A percentile compares a stretch with the other conserved stretches of the same genome.
phyloP scores from a whole-genome alignment of 1,140 invertebrate genomes.

The Nilaparvata lugens region DNA sequence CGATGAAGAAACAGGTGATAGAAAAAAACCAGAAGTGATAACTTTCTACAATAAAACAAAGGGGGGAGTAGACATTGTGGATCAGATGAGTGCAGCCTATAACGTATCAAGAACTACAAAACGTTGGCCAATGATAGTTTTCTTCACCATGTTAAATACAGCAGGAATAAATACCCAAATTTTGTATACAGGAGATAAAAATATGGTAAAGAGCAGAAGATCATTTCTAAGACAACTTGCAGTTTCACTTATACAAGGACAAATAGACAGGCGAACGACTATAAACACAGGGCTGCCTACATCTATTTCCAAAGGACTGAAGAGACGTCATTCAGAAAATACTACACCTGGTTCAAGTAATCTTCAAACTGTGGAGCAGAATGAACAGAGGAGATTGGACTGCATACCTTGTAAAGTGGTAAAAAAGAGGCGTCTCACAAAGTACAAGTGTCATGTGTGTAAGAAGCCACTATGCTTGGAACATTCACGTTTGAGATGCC shows the following conservation, averaged over 20 bases:
- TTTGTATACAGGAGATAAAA: neutral
- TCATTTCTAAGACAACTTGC: neutral
- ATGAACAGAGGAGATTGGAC: no score
- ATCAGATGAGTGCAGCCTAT: neutral
- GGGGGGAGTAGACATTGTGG: neutral
- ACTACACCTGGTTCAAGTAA: no score
- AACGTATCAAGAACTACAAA: neutral
- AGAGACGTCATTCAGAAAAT: no score
- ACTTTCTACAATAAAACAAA: neutral
- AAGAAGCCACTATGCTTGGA: no score
- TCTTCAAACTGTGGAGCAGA: no score
- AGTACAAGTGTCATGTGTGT: no score
- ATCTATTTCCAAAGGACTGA: no score
- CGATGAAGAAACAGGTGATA: neutral
- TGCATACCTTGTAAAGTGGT: no score
- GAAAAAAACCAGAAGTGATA: neutral
- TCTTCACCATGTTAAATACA: neutral
- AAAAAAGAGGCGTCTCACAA: no score
- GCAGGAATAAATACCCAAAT: no score
- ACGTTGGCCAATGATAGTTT: neutral
- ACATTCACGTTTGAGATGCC: no score
- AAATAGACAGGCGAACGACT: neutral
- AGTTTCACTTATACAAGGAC: neutral
- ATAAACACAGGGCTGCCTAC: no score
- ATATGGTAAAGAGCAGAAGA: neutral